A percentile compares a stretch with the other conserved stretches of the same genome.
These are phyloP conservation scores for Hyaena hyaena DNA, from an alignment of 2,113 vertebrate genomes.

Conservation along the genomic window DNA sequence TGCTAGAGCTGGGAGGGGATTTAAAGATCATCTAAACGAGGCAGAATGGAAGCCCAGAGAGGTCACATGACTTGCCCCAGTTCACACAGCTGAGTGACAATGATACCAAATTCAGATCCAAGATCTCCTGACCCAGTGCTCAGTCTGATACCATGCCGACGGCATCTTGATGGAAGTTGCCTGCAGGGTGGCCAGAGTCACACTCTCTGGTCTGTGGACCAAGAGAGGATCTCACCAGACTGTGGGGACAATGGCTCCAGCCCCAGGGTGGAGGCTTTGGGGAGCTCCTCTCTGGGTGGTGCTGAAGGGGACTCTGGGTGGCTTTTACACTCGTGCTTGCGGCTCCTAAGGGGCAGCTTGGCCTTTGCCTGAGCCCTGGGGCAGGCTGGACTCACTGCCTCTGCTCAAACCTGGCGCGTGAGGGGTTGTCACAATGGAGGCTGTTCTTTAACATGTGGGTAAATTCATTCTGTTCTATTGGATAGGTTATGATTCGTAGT, in stretches of 20 bases:
- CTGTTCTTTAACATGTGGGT: not conserved
- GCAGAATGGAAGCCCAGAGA: not conserved
- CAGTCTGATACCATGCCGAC: not conserved
- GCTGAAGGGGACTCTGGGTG: not conserved
- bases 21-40: not conserved
- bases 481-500: not conserved
- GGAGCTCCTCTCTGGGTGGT: not conserved
- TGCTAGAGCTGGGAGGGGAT: not conserved
- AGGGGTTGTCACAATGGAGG: not conserved
- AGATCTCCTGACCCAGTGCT: not conserved
- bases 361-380: not conserved
- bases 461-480: not conserved
- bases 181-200: not conserved
- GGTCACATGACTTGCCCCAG: not conserved
- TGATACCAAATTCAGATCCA: not conserved
- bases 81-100: not conserved
- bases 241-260: not conserved
- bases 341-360: not conserved
- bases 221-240: not conserved
- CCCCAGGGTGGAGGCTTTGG: not conserved
- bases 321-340: not conserved
- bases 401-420: not conserved
- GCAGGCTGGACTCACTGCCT: not conserved
- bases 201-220: not conserved
- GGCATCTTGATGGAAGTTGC: not conserved